Conservation (phyloP, 2,888 invertebrate genomes). For the Aproaerema taeniolella region DNA sequence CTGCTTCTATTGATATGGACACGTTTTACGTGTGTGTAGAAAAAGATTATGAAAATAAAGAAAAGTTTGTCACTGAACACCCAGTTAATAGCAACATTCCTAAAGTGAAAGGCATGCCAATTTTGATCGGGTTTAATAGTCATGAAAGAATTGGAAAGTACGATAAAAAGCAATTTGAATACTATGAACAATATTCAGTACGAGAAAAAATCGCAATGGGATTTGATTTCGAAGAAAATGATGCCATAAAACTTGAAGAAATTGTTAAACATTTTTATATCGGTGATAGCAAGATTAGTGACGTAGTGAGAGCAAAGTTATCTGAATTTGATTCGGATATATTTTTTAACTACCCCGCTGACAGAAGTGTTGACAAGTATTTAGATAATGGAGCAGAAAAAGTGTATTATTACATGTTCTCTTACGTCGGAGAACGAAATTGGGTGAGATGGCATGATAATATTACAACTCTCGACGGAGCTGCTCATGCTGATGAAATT, state of each 20-base stretch:
- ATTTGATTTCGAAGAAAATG: slow-evolving; percentile 25
- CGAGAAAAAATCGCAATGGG: slow-evolving; percentile 22
- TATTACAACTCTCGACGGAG: slow-evolving; percentile 25
- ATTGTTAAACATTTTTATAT: slow-evolving; percentile 40
- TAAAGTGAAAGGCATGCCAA: slow-evolving; percentile 34
- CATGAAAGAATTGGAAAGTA: slow-evolving; percentile 30
- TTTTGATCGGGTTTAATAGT: slow-evolving; percentile 43
- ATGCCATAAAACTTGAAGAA: slow-evolving; percentile 25
- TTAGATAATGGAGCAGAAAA: slow-evolving; percentile 27
- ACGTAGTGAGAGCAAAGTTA: slow-evolving; percentile 24
- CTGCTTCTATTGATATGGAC: slow-evolving; percentile 17
- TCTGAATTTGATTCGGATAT: slow-evolving; percentile 43
- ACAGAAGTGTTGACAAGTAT: slow-evolving; percentile 35
- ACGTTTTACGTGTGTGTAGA: slow-evolving; percentile 33
- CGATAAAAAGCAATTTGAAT: slow-evolving; percentile 18
- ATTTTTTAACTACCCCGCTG: slow-evolving; percentile 35
- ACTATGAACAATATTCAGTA: slow-evolving; percentile 25
- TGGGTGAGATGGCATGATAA: slow-evolving; percentile 23
- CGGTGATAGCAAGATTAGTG: slow-evolving; percentile 32
- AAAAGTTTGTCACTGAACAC: slow-evolving; percentile 34
- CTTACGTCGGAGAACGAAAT: slow-evolving; percentile 40
- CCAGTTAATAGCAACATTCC: slow-evolving; percentile 32
- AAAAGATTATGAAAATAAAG: slow-evolving; percentile 33
- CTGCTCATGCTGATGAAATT: slow-evolving; percentile 44
- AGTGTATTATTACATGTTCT: slow-evolving; percentile 49